Evolutionary conservation across 2,113 vertebrate species (phyloP), one percentile per base, ranked within the genome.

Genomic region (Rhineura floridana): DNA sequence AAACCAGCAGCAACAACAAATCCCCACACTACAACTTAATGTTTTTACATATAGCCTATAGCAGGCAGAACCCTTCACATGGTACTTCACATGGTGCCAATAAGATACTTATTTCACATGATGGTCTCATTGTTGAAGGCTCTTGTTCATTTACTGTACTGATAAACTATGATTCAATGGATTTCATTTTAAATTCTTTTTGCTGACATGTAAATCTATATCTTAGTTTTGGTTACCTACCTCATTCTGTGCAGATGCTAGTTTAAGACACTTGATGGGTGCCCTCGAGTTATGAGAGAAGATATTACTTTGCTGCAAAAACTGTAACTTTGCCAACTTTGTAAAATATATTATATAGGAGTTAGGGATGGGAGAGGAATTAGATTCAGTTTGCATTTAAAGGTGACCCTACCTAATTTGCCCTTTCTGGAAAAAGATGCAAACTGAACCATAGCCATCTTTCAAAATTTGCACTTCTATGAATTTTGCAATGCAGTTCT

Each of bases 11-110:
- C 55, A 59, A 19, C 65, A 69, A 59, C 6, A 46, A 62, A 6
- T 76, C 84, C 89, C 82, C 84, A 39, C 36, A 70, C 46, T n/a
- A 50, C 4, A 63, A 55, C 78, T 44, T 86, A 86, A 79, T 90
- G 78, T 91, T 92, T 85, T 63, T 12, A 28, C 55, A 75, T 88
- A 52, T 76, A 90, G 90, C 90, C 84, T 90, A 73, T 81, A 92
- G 91, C 4, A 0, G 0, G 88, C 42, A 48, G 15, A 72, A 90
- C 70, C 42, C 67, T 79, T 89, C 90, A 81, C 90, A 87, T 81
- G 86, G 84, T 72, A 88, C 84, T 93, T 94, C 92, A 83, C 59
- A n/a, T n/a, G n/a, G n/a, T n/a, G n/a, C 91, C 89, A 90, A 92
- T 85, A 91, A 93, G 91, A 91, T 42, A 25, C 30, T 83, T 19